Evolutionary conservation across 2,888 invertebrate species (phyloP), one percentile per base, ranked within the genome.

Genomic region (Nipponacmea schrenckii): DNA sequence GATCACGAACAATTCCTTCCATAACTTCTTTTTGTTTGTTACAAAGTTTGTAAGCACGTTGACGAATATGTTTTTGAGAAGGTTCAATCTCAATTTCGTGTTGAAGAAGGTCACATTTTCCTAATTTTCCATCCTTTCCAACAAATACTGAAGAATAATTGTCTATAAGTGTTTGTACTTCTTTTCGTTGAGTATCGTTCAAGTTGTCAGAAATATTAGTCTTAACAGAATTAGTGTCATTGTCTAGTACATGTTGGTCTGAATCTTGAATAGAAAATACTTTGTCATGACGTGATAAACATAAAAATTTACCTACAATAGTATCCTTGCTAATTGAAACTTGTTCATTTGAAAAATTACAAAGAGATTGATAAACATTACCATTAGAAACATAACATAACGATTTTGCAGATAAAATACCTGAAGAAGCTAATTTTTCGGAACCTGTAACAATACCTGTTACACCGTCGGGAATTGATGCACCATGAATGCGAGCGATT

Each of bases 141-240:
- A 64, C 31, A 44, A 65, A 65, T 39, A 65, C 44, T 65, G 65
- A 65, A 31, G 65, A 65, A 65, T 65, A 65, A 7, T 65, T n/a
- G 31, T n/a, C 20, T 44, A 65, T 17, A 45, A 26, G n/a, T 17
- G 14, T 65, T 3, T 20, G 44, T 45, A 65, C 12, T 20, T 39
- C 65, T 15, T 39, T 14, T 44, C 27, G 20, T 65, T 65, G 44
- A 44, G 20, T 20, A 56, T n/a, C 56, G 24, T n/a, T 20, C 56
- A 20, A 17, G 20, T 56, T 17, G 24, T 24, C 24, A 56, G 56
- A 56, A 20, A 56, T 56, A 20, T 56, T 56, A 10, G 56, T 20
- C 56, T 56, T n/a, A 56, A 56, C 20, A 56, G 24, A 15, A 56
- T 56, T 56, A 7, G 17, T 56, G 56, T 56, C 24, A 10, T 50